Evolutionary conservation across 2,888 invertebrate species (phyloP), one percentile per base, ranked within the genome.

Genomic region (Drosophila kanekoi): DNA sequence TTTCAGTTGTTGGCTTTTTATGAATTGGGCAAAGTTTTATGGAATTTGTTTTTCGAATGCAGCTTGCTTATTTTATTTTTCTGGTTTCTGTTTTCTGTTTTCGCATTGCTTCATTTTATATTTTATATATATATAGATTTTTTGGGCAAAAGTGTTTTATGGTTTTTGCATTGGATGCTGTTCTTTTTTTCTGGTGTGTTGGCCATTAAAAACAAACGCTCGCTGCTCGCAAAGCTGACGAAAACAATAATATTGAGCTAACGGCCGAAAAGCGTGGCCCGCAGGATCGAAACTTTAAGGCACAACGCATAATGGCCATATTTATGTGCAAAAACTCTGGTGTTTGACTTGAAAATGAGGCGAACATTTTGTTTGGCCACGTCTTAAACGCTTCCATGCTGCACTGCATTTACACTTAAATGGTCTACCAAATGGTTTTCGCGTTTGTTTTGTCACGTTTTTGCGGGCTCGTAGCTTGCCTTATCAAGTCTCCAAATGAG

Each of bases 1-100:
- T n/a, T 23, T 54, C 47, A 14, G 5, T 44, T 28, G 51, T 64
- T 35, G 6, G 23, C 5, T 43, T 58, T 54, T 47, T 54, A 59
- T 72, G 64, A 81, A 77, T 78, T 56, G 41, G 20, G n/a, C 59
- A 70, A 85, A 85, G 75, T 85, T 85, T 81, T 67, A 65, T 79
- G 54, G 51, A 72, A 71, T 86, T 79, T 85, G 64, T 73, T 78
- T 2, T 54, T 61, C 47, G 53, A 38, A 37, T 49, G 54, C 79
- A 74, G 52, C 49, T 68, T 44, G 18, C 33, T 43, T 78, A 35
- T 56, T 53, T 58, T 10, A 35, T 23, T 23, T 44, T 41, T 23
- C n/a, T n/a, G n/a, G n/a, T n/a, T n/a, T n/a, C n/a, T n/a, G n/a
- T n/a, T n/a, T n/a, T n/a, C n/a, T 48, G 9, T 41, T 57, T 75